Conservation (phyloP, 92 coral and sea anemone genomes). For the Nematostella vectensis region DNA sequence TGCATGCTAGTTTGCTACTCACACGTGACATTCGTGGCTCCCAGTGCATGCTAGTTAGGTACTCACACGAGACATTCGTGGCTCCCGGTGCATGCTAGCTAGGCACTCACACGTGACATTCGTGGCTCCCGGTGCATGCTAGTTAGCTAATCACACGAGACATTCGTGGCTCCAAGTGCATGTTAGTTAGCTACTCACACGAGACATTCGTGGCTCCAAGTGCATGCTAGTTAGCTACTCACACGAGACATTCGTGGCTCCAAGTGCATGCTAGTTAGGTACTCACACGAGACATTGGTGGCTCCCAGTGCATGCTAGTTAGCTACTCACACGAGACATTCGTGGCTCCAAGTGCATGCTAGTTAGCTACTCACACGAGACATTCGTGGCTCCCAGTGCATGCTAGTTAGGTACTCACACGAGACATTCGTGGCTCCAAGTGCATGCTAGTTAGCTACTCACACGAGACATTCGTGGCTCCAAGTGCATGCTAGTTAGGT, state of each 20-base stretch:
- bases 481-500: conserved; percentile 65
- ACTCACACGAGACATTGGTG: conserved; percentile 46
- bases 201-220: conserved; percentile 40
- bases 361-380: conserved; percentile 51
- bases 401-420: conserved; percentile 67
- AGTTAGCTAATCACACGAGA: conserved; percentile 49
- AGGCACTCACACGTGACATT: conserved; percentile 44
- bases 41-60: conserved; percentile 69
- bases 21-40: conserved; percentile 36
- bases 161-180: conserved; percentile 39
- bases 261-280: conserved; percentile 65
- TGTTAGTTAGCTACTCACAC: conserved; percentile 67
- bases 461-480: conserved; percentile 35
- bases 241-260: conserved; percentile 35
- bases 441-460: conserved; percentile 60
- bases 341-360: conserved; percentile 52
- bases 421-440: conserved; percentile 40
- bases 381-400: conserved; percentile 42
- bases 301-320: conserved; percentile 56
- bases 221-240: conserved; percentile 60
- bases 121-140: conserved; percentile 56
- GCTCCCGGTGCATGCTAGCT: conserved; percentile 56
- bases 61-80: conserved; percentile 46
- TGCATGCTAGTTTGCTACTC: conserved; percentile 60
- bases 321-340: conserved; percentile 44